These are phyloP conservation scores for Fragum fragum DNA, from an alignment of 2,888 invertebrate species.

Conservation along the genomic window DNA sequence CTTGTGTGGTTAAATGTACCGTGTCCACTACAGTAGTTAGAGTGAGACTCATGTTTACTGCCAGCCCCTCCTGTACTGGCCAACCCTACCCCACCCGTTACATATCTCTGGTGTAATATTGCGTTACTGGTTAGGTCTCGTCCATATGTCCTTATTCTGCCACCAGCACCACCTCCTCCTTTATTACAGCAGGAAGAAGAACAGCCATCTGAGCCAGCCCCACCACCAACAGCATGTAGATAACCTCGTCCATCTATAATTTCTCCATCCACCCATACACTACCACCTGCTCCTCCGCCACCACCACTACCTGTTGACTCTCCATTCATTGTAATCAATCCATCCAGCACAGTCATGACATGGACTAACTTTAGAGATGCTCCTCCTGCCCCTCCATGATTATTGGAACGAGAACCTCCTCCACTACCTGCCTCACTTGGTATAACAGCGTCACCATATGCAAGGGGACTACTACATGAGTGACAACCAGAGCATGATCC, in stretches of 20 bases:
- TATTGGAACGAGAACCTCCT: slow-evolving; percentile 69
- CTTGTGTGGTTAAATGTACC: slow-evolving; percentile 57
- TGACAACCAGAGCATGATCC: slow-evolving; percentile 55
- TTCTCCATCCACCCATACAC: slow-evolving; percentile 77
- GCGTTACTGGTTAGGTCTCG: slow-evolving; percentile 66
- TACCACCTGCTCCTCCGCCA: slow-evolving; percentile 76
- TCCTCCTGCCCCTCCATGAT: slow-evolving; percentile 67
- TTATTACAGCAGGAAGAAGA: slow-evolving; percentile 26
- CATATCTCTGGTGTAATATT: slow-evolving; percentile 60
- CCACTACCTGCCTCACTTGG: slow-evolving; percentile 77
- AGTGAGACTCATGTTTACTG: slow-evolving; percentile 46
- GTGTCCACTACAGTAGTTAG: slow-evolving; percentile 70
- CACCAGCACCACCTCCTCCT: slow-evolving; percentile 79
- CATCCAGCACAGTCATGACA: slow-evolving; percentile 68
- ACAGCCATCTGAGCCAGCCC: slow-evolving; percentile 26
- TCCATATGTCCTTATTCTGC: slow-evolving; percentile 72
- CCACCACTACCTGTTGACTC: slow-evolving; percentile 67
- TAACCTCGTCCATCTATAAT: slow-evolving; percentile 77
- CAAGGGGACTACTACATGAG: not conserved
- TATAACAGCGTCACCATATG: slow-evolving; percentile 32
- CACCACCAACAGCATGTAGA: slow-evolving; percentile 71
- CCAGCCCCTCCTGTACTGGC: slow-evolving; percentile 58
- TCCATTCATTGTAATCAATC: slow-evolving; percentile 68
- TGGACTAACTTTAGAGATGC: slow-evolving; percentile 65
- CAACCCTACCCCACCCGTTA: slow-evolving; percentile 59